Evolutionary conservation across 2,888 invertebrate genomes (phyloP), one percentile per base, ranked within the genome.

Genomic region (Scaptomyza cyrtandrae): DNA sequence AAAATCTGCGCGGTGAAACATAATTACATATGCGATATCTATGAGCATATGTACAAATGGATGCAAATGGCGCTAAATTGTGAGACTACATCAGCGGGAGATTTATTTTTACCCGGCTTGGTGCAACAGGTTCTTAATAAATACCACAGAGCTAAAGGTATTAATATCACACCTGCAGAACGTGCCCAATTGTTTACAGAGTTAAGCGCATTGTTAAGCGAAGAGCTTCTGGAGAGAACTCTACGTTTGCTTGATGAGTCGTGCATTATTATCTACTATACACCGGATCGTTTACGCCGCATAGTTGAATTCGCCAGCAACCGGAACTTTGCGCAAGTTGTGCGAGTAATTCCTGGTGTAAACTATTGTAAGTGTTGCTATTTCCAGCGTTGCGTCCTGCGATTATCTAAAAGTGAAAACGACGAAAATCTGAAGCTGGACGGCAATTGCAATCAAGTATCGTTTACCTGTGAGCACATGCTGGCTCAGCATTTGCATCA

Each of bases 291-390:
- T 0, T 19, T 44, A 31, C 48, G 55, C 4, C 52, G 45, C 11
- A 60, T 76, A 5, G 49, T 70, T 31, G 75, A 69, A 67, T 45
- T 80, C 33, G 10, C 10, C 24, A 77, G 64, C 54, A 69, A 60
- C 7, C 57, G 62, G 7, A 93, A 93, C 56, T 93, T 93, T 6
- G 92, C 93, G 46, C 92, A 93, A n/a, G 93, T 93, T 55, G 94
- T 95, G 70, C 94, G 94, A 53, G 89, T 96, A 31, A 95, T 95
- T 78, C 94, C 94, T 0, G 90, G 93, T 27, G 91, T 95, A 9
- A 96, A 96, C 87, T 96, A 93, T 87, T 96, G 96, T 70, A 93
- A 94, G 9, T 96, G 96, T 79, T 91, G 86, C n/a, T 93, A 94
- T 1, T 96, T 95, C 75, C 92, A 92, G 50, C 89, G 88, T 39